Percentiles rank a stretch among this genome's conserved stretches.
Evolutionary conservation across 2,888 invertebrate genomes (phyloP).

Genomic region (Drosophila mayaguana): DNA sequence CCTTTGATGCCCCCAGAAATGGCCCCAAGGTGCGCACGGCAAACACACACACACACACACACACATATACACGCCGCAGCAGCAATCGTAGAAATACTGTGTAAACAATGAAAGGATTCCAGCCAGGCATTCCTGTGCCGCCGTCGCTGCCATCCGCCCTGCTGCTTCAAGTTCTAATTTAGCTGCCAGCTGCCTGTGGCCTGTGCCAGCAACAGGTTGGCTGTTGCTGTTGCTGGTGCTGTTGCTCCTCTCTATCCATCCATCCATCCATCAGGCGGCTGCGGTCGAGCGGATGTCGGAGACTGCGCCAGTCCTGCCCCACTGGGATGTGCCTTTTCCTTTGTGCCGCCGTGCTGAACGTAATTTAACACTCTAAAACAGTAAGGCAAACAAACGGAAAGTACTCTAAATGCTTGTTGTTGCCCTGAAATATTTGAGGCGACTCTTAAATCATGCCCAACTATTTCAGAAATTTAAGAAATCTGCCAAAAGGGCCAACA

Average conservation of each 20-base stretch:
- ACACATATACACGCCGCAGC: no score
- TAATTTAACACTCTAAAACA: slow-evolving; percentile 10
- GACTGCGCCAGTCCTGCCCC: not conserved
- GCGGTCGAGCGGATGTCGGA: slow-evolving; percentile 16
- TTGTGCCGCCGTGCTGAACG: not conserved
- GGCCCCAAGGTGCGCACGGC: slow-evolving; percentile 11
- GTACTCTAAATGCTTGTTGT: slow-evolving; percentile 12
- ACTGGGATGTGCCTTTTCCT: slow-evolving; percentile 2
- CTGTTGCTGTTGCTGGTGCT: slow-evolving; percentile 4
- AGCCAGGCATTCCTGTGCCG: slow-evolving; percentile 18
- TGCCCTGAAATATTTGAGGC: slow-evolving; percentile 4
- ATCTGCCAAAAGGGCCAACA: slow-evolving; percentile 10
- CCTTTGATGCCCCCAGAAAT: slow-evolving; percentile 23
- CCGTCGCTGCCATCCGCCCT: not conserved
- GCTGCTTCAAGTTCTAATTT: slow-evolving; percentile 4
- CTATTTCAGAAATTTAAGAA: slow-evolving; percentile 20
- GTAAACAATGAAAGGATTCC: slow-evolving; percentile 48
- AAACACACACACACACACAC: slow-evolving; percentile 1
- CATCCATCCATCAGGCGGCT: slow-evolving; percentile 6
- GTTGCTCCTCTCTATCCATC: not conserved
- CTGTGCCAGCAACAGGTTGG: slow-evolving; percentile 45
- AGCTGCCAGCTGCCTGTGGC: slow-evolving; percentile 18
- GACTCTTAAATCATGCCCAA: slow-evolving; percentile 15
- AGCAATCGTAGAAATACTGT: slow-evolving; percentile 36
- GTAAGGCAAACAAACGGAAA: not conserved